phyloP scores from a whole-genome alignment of 2,888 invertebrate genomes.

The Rhabditophanes sp. region DNA sequence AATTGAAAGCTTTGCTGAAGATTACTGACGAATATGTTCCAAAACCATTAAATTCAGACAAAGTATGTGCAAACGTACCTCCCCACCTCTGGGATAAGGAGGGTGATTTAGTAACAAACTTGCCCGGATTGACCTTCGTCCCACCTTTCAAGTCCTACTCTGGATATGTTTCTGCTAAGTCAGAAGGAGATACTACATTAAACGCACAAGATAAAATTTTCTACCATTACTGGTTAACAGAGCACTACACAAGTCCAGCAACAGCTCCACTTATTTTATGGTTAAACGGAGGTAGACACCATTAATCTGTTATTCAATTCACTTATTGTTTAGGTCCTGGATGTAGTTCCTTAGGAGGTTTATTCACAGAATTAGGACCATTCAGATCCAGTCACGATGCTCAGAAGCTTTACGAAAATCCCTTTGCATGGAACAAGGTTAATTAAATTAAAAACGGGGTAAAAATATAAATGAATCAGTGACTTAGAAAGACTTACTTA shows the following conservation, averaged over 20 bases:
- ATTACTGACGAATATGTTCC: background rate
- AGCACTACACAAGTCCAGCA: background rate
- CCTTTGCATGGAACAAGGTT: constrained; percentile 39
- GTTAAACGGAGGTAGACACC: constrained; percentile 49
- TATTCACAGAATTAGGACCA: constrained; percentile 47
- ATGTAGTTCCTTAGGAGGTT: constrained; percentile 45
- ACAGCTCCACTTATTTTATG: constrained; percentile 41
- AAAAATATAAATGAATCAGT: no score
- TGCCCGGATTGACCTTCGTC: constrained; percentile 24
- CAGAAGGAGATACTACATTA: no score
- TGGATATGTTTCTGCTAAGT: constrained; percentile 40
- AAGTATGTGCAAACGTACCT: background rate
- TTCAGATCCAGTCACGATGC: constrained; percentile 36
- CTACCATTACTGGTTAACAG: constrained; percentile 47
- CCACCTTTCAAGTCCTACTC: constrained; percentile 47
- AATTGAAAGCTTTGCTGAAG: background rate
- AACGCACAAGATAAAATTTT: no score
- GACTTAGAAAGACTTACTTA: constrained; percentile 46
- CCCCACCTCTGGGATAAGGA: background rate
- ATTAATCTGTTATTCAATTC: no score
- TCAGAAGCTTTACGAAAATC: constrained; percentile 25
- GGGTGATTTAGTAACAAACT: constrained; percentile 16
- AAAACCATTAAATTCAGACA: background rate
- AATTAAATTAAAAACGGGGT: no score
- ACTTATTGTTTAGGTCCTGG: no score